These are phyloP conservation scores for Lacanobia wlatinum DNA, from an alignment of 2,888 invertebrate genomes.

Conservation along the genomic window DNA sequence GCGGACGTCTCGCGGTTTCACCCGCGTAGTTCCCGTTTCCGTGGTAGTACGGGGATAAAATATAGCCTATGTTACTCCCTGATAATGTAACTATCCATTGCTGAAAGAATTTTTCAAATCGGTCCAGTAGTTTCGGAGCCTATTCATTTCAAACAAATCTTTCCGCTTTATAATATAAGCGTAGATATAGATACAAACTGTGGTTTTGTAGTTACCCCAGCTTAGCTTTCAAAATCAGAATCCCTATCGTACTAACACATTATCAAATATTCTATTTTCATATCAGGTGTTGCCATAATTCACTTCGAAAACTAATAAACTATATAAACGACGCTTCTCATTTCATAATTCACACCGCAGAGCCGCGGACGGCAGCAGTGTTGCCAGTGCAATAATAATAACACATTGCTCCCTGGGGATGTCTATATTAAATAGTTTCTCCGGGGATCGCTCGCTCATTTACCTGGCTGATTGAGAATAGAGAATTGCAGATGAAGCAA, in stretches of 20 bases:
- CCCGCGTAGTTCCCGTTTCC: too few relatives aligned
- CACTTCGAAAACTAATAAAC: slow-evolving; percentile 51
- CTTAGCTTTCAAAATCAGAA: slow-evolving; percentile 12
- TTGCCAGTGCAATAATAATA: slow-evolving; percentile 59
- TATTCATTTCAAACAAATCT: too few relatives aligned
- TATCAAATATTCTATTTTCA: not conserved
- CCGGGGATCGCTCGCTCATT: slow-evolving; percentile 57
- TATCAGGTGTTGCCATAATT: slow-evolving; percentile 41
- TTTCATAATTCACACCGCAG: slow-evolving; percentile 57
- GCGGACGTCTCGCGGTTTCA: too few relatives aligned
- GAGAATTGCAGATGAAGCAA: slow-evolving; percentile 1
- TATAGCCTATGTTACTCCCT: too few relatives aligned
- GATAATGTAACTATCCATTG: too few relatives aligned
- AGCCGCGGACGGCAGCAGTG: slow-evolving; percentile 35
- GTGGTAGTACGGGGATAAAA: too few relatives aligned
- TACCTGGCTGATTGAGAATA: slow-evolving; percentile 32
- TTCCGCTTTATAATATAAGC: too few relatives aligned
- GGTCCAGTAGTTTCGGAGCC: too few relatives aligned
- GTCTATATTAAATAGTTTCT: slow-evolving; percentile 43
- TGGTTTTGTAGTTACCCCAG: not conserved
- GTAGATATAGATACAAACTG: not conserved
- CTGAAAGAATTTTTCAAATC: too few relatives aligned
- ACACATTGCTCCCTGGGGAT: slow-evolving; percentile 56
- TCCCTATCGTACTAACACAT: not conserved
- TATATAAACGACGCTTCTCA: slow-evolving; percentile 35